A percentile compares a stretch with the other conserved stretches of the same genome.
phyloP scores from a whole-genome alignment of 2,797 vertebrate species.

The Catamblyrhynchus diadema region DNA sequence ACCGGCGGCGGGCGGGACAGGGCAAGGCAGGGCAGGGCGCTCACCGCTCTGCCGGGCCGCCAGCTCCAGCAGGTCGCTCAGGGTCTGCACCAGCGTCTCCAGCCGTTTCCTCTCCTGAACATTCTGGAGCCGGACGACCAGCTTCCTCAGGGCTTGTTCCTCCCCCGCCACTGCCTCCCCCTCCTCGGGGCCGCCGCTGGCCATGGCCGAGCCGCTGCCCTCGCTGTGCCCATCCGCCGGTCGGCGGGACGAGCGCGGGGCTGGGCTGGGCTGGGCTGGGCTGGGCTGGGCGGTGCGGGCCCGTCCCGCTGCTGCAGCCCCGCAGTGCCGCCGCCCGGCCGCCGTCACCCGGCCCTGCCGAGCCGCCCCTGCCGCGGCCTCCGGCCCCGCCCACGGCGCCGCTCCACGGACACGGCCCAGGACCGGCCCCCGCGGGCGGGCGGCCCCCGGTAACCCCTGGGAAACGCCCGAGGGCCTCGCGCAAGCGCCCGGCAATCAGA shows the following conservation, averaged over 20 bases:
- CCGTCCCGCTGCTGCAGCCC: background rate
- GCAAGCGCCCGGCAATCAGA: background rate
- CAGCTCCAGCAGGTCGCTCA: constrained; percentile 87
- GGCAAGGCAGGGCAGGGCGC: background rate
- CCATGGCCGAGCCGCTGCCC: constrained; percentile 49
- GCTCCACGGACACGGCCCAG: background rate
- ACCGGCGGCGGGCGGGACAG: background rate
- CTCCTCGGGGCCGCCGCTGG: constrained; percentile 8
- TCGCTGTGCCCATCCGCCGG: background rate
- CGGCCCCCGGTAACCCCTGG: background rate
- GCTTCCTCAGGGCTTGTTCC: constrained; percentile 81
- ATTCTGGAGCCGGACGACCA: constrained; percentile 85
- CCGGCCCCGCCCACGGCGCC: background rate
- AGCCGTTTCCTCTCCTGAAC: constrained; percentile 83
- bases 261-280: background rate
- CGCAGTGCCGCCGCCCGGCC: background rate
- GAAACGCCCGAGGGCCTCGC: background rate
- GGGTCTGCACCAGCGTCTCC: constrained; percentile 85
- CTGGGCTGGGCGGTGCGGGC: background rate
- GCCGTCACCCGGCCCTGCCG: background rate
- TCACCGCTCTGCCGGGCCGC: constrained; percentile 84
- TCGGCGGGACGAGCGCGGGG: background rate
- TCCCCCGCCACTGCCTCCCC: background rate
- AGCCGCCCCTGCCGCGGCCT: background rate
- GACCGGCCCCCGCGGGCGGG: background rate